Base-by-base conservation (phyloP, 2,797 vertebrate species). In the Intellagama lesueurii region DNA sequence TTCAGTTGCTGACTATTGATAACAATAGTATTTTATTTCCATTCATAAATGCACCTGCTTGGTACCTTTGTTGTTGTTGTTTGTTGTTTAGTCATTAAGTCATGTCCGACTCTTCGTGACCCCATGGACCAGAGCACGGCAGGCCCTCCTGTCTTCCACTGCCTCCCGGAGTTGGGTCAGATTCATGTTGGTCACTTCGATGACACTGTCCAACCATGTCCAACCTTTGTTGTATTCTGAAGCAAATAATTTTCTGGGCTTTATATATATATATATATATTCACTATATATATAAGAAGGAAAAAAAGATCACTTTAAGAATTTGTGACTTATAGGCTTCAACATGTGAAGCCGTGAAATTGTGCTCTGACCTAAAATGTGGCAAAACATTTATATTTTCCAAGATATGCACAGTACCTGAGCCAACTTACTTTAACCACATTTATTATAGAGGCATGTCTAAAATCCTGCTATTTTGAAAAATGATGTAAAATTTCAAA, bases 191-290 rank as follows among this genome's bases (percentile, higher is more conserved):
- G 40, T 40, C 40, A 3, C 3, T 40, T 40, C 40, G 3, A 40
- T 40, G 40, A 40, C 40, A 40, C 40, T 40, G 40, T 40, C 40
- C 40, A 40, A 40, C 40, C 40, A 40, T 40, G 40, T 40, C 40
- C 40, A 40, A 78, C 28, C 52, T 4, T 68, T 78, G 83, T 79
- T 93, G 90, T 68, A 92, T 91, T 95, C 87, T 90, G 91, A 77
- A 81, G 76, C 35, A 60, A 93, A 89, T 81, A 73, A 83, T 3
- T 69, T 83, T 91, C 52, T 6, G 75, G 60, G 1, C 14, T 64
- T 17, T 64, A n/a, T n/a, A n/a, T n/a, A n/a, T n/a, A n/a, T n/a
- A n/a, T n/a, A n/a, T n/a, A n/a, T n/a, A n/a, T n/a, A n/a, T n/a
- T n/a, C n/a, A n/a, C n/a, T n/a, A n/a, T n/a, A n/a, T n/a, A n/a